Conservation (phyloP, 1,140 invertebrate species). For the Meloidogyne floridensis region DNA sequence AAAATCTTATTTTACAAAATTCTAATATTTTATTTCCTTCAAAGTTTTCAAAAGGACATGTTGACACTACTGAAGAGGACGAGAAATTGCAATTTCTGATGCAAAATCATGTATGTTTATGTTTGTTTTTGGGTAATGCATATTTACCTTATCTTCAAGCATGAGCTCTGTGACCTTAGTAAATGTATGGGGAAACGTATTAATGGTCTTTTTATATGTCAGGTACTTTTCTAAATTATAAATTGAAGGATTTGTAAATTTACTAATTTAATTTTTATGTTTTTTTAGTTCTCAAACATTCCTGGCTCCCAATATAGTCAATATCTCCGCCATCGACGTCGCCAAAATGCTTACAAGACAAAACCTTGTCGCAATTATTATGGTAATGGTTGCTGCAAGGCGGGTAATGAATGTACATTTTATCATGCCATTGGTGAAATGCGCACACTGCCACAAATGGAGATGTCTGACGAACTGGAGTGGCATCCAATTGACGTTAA, state of each 20-base stretch:
- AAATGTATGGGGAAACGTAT: conserved; percentile 23
- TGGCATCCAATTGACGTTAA: no score
- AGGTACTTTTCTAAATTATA: not conserved
- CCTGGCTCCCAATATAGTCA: conserved; percentile 21
- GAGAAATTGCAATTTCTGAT: conserved; percentile 16
- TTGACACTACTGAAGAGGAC: conserved; percentile 5
- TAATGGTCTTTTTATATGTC: conserved; percentile 21
- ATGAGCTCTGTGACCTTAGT: conserved; percentile 11
- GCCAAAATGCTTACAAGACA: conserved; percentile 17
- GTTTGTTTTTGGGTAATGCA: not conserved
- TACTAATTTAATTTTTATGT: no score
- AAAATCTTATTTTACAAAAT: no score
- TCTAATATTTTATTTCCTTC: conserved; percentile 15
- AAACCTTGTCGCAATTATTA: conserved; percentile 24
- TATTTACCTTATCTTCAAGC: not conserved
- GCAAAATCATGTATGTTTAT: conserved; percentile 1
- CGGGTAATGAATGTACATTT: conserved; percentile 12
- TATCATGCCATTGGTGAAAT: conserved; percentile 19
- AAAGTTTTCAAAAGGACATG: conserved; percentile 16
- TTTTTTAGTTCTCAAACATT: conserved; percentile 23
- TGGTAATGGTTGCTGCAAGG: not conserved
- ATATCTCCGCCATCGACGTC: conserved; percentile 27
- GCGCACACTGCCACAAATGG: not conserved
- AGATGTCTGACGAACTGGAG: no score
- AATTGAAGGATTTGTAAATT: no score